Base-by-base conservation (phyloP, 2,888 invertebrate genomes). In the Patella pellucida region DNA sequence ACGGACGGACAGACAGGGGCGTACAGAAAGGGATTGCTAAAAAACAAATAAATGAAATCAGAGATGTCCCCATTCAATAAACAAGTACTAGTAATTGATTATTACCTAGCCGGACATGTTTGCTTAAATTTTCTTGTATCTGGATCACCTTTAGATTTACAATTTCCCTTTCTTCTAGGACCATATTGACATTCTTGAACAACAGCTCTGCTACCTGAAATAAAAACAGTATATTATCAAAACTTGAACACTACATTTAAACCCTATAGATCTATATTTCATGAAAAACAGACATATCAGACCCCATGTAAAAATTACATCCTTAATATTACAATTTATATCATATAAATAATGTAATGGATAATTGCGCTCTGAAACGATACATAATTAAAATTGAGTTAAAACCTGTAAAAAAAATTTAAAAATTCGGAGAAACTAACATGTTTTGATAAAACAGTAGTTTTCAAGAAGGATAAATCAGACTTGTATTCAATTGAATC, bases 131-230 rank as follows among this genome's bases (percentile, higher is more conserved):
- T 85, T 52, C 77, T 79, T 41, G 77, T 79, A 11, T 78, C 72
- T 41, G 74, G 51, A 27, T 83, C 82, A 68, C 73, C 76, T 50
- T 81, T 79, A 76, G 85, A 85, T 78, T 85, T 86, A 16, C 81
- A 75, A 62, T 79, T 84, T 15, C 90, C 90, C 79, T 89, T 89
- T 69, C 91, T 84, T 19, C 91, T 79, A 14, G 91, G 91, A n/a
- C 91, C 91, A 84, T 84, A 90, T 83, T 91, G 90, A 78, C 91
- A 91, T 75, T 91, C 91, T 89, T 89, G 89, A 15, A 91, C 90
- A n/a, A 91, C 86, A 16, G 91, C 91, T 74, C 91, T 79, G 78
- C 90, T 90, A 23, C 89, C 89, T 89, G 76, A 15, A 71, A 73
- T 50, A 54, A 51, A 16, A 74, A 50, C 14, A 16, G 31, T 31